Evolutionary conservation across 2,797 vertebrate species (phyloP).

Genomic region (Aplochiton taeniatus): DNA sequence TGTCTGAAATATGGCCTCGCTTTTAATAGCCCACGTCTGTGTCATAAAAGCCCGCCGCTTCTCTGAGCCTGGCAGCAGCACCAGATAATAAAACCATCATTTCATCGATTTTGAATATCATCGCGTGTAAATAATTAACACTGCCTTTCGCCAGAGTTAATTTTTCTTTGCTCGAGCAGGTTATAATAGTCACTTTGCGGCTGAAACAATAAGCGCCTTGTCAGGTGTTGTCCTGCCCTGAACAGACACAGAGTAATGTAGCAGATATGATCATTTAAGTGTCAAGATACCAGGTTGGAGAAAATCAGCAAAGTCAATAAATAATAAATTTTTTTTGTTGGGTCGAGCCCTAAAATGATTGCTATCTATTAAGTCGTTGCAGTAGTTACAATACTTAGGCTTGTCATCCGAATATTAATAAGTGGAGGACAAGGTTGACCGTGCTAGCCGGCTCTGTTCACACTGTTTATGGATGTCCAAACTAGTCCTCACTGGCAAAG

Average conservation of each 20-base stretch:
- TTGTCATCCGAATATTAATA: slow-evolving; percentile 12
- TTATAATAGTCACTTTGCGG: slow-evolving; percentile 40
- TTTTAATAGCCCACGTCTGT: slow-evolving; percentile 69
- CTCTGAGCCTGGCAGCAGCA: slow-evolving; percentile 62
- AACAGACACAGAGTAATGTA: slow-evolving; percentile 27
- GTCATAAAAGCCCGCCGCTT: slow-evolving; percentile 66
- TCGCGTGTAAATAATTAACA: slow-evolving; percentile 67
- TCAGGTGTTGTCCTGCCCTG: slow-evolving; percentile 26
- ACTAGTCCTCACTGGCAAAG: not conserved
- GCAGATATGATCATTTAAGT: slow-evolving; percentile 22
- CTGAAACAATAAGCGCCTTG: slow-evolving; percentile 49
- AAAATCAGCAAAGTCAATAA: not conserved
- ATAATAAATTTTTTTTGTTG: too few species aligned
- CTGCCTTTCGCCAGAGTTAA: slow-evolving; percentile 57
- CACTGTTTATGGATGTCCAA: slow-evolving; percentile 1
- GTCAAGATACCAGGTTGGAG: slow-evolving; percentile 20
- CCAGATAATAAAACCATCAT: slow-evolving; percentile 72
- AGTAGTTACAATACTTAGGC: not conserved
- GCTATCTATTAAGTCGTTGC: too few species aligned
- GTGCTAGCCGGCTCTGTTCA: not conserved
- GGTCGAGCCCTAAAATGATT: not conserved
- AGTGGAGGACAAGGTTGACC: not conserved
- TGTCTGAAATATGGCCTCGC: slow-evolving; percentile 63
- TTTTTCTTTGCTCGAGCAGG: slow-evolving; percentile 53
- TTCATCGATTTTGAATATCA: slow-evolving; percentile 70